phyloP scores from a whole-genome alignment of 1,140 invertebrate species.

The Chymomyza costata region DNA sequence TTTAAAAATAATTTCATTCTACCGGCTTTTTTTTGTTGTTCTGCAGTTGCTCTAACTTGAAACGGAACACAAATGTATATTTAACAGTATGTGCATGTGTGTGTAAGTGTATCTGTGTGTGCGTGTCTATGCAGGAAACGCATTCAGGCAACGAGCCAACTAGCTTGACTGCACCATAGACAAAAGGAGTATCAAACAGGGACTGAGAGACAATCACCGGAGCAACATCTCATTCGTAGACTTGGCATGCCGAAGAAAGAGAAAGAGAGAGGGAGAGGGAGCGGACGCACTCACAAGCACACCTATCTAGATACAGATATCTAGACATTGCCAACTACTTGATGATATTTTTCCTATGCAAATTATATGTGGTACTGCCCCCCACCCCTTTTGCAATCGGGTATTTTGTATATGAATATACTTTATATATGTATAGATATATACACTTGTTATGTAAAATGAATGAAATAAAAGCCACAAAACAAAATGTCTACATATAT shows the following conservation, averaged over 20 bases:
- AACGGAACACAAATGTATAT: conserved; percentile 67
- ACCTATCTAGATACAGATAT: not conserved
- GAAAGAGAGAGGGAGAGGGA: too few species aligned
- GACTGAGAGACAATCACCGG: conserved; percentile 47
- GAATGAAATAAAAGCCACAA: conserved; percentile 35
- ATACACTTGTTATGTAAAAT: conserved; percentile 30
- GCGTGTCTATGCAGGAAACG: conserved; percentile 9
- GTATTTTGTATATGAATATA: conserved; percentile 62
- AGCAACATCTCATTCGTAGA: conserved; percentile 57
- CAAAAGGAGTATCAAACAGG: conserved; percentile 52
- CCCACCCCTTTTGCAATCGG: conserved; percentile 25
- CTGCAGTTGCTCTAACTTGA: conserved; percentile 55
- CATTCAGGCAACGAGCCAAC: conserved; percentile 21
- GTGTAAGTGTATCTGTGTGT: conserved; percentile 1
- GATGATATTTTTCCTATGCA: conserved; percentile 57
- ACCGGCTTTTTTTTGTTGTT: conserved; percentile 47
- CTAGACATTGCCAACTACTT: conserved; percentile 27
- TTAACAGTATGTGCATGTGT: conserved; percentile 37
- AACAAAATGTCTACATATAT: conserved; percentile 10
- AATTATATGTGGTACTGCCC: conserved; percentile 44
- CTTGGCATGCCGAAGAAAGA: not conserved
- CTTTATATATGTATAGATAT: conserved; percentile 25
- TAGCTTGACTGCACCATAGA: conserved; percentile 27
- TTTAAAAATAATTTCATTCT: conserved; percentile 64
- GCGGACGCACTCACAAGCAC: conserved; percentile 4